Conservation (phyloP, 2,888 invertebrate species). For the Agonopterix subpropinquella region DNA sequence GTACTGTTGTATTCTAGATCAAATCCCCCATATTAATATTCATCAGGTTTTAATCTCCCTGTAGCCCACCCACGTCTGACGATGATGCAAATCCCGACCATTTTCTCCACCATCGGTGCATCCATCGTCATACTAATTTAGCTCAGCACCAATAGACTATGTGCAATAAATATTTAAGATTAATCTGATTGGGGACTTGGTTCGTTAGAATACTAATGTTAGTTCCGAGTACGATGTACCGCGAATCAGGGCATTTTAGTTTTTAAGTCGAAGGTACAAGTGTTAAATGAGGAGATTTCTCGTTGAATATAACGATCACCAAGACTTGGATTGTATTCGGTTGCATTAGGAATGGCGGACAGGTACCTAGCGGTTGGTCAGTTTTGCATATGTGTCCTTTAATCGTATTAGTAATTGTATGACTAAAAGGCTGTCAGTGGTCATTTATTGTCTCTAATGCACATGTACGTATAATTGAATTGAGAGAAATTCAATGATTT, state of each 20-base stretch:
- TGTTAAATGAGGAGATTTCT: too few species aligned
- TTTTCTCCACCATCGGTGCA: slow-evolving; percentile 63
- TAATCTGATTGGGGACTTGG: slow-evolving; percentile 63
- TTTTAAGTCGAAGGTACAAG: too few species aligned
- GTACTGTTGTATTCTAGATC: background rate
- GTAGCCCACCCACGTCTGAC: slow-evolving; percentile 67
- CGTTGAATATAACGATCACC: slow-evolving; percentile 21
- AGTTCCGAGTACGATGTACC: too few species aligned
- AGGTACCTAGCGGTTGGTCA: background rate
- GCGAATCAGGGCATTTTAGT: too few species aligned
- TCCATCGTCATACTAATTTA: slow-evolving; percentile 72
- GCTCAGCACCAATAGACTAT: slow-evolving; percentile 53
- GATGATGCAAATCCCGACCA: slow-evolving; percentile 44
- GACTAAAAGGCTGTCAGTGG: too few species aligned
- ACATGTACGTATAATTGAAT: too few species aligned
- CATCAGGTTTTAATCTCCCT: slow-evolving; percentile 62
- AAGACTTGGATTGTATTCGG: slow-evolving; percentile 28
- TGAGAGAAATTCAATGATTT: too few species aligned
- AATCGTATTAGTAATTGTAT: too few species aligned
- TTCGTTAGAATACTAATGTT: slow-evolving; percentile 65
- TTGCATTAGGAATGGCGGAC: slow-evolving; percentile 12
- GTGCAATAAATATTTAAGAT: slow-evolving; percentile 75
- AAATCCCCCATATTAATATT: slow-evolving; percentile 44
- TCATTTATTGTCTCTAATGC: too few species aligned
- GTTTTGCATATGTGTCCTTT: background rate